A percentile compares a stretch with the other conserved stretches of the same genome.
These are phyloP conservation scores for Channa maculata DNA, from an alignment of 2,113 vertebrate species.

Conservation along the genomic window DNA sequence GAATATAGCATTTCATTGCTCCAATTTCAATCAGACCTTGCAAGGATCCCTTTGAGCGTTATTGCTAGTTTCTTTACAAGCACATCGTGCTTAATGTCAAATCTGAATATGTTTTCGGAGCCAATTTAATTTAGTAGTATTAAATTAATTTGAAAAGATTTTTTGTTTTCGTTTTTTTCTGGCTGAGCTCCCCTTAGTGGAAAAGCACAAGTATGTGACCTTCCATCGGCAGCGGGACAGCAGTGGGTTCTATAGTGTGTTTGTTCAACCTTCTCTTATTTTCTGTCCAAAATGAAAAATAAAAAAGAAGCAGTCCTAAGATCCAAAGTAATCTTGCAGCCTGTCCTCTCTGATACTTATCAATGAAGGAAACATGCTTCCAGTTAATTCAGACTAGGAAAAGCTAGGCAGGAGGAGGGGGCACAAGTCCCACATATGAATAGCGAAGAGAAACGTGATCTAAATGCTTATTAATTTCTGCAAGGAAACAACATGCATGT, in stretches of 20 bases:
- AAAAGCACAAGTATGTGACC: conserved; percentile 70
- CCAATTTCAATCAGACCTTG: conserved; percentile 46
- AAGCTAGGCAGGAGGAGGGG: conserved; percentile 25
- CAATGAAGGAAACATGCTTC: conserved; percentile 74
- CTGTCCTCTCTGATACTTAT: conserved; percentile 75
- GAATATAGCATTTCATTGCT: conserved; percentile 59
- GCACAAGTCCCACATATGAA: conserved; percentile 49
- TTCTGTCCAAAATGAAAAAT: conserved; percentile 59
- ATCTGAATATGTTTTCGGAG: conserved; percentile 58
- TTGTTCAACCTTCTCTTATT: conserved; percentile 69
- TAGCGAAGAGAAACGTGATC: conserved; percentile 66
- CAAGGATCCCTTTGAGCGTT: conserved; percentile 38
- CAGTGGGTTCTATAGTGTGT: conserved; percentile 55
- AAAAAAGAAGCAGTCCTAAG: conserved; percentile 64
- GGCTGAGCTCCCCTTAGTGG: conserved; percentile 48
- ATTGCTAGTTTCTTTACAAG: conserved; percentile 28
- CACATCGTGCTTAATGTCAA: conserved; percentile 61
- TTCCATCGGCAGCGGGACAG: conserved; percentile 26
- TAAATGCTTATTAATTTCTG: conserved; percentile 66
- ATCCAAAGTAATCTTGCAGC: conserved; percentile 69
- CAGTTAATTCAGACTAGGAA: conserved; percentile 70
- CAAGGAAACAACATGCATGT: conserved; percentile 40
- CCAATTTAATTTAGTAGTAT: conserved; percentile 55
- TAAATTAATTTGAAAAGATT: conserved; percentile 63
- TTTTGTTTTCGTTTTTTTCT: conserved; percentile 30